Percentiles rank a stretch among this genome's conserved stretches.
Conservation (phyloP, 2,113 vertebrate genomes). For the Neolamprologus cancellatus region DNA sequence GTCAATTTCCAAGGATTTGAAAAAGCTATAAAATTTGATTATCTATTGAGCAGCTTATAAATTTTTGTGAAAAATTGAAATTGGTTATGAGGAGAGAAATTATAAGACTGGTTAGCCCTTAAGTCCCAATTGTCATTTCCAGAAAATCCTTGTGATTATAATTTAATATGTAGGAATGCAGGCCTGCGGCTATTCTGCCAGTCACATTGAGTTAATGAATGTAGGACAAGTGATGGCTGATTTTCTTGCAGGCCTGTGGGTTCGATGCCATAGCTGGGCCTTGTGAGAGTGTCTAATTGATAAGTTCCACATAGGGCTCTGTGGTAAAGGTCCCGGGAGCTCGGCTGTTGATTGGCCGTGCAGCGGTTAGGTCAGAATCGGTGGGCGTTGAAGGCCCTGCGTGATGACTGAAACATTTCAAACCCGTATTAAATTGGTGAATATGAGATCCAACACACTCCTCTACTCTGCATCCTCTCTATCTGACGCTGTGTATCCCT, state of each 20-base stretch:
- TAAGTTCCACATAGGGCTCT: background rate
- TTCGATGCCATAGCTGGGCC: background rate
- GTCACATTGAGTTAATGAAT: background rate
- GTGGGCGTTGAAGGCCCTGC: slow-evolving; percentile 1
- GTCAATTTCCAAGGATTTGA: fast-evolving
- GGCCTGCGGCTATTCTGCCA: background rate
- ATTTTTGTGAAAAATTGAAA: background rate
- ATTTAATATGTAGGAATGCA: background rate
- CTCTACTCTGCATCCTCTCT: background rate
- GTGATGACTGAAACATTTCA: background rate
- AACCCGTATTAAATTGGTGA: background rate
- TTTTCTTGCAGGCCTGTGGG: background rate
- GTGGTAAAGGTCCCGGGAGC: background rate
- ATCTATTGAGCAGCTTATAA: background rate
- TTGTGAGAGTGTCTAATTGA: background rate
- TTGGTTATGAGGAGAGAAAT: fast-evolving
- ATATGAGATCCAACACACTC: background rate
- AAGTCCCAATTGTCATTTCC: background rate
- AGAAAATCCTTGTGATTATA: background rate
- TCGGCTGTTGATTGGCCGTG: background rate
- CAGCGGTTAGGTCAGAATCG: background rate
- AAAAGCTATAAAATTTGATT: background rate
- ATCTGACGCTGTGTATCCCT: background rate
- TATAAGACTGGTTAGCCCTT: background rate
- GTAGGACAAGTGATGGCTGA: background rate